Conservation (phyloP, 2,888 invertebrate species). For the Caenorhabditis imperialis region DNA sequence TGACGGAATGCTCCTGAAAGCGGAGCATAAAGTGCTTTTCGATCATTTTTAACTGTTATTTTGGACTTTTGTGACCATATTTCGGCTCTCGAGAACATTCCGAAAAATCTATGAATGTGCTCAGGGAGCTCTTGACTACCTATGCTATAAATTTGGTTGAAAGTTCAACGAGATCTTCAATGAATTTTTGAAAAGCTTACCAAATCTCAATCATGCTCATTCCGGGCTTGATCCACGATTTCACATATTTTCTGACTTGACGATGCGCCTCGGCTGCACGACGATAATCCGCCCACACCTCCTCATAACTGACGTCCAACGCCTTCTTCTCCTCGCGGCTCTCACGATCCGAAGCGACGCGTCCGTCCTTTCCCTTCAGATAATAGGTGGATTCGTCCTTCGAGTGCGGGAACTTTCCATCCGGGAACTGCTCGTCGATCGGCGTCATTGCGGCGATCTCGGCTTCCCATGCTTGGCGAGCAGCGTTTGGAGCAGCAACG, state of each 20-base stretch:
- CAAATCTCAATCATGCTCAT: constrained; percentile 99
- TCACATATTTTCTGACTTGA: constrained; percentile 93
- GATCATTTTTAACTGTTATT: too few species aligned
- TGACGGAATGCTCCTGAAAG: not conserved
- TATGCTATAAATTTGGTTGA: too few species aligned
- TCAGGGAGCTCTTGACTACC: too few species aligned
- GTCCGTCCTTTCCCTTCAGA: constrained; percentile 70
- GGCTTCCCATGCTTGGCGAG: constrained; percentile 49
- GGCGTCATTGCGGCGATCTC: constrained; percentile 73
- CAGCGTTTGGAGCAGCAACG: constrained; percentile 5
- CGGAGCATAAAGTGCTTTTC: too few species aligned
- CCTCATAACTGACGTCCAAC: constrained; percentile 90
- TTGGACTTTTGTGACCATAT: too few species aligned
- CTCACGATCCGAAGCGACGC: constrained; percentile 76
- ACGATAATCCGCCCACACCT: constrained; percentile 81
- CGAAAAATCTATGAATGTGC: too few species aligned
- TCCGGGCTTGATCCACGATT: constrained; percentile 94
- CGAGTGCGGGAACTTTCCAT: constrained; percentile 89
- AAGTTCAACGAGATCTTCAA: too few species aligned
- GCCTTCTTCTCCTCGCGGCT: constrained; percentile 85
- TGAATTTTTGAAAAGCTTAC: constrained; percentile 71
- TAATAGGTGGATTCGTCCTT: constrained; percentile 53
- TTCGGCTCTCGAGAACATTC: too few species aligned
- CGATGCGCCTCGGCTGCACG: constrained; percentile 98
- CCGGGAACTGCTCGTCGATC: constrained; percentile 87